Evolutionary conservation across 2,797 vertebrate species (phyloP), one percentile per base, ranked within the genome.

Genomic region (Mallotus villosus): DNA sequence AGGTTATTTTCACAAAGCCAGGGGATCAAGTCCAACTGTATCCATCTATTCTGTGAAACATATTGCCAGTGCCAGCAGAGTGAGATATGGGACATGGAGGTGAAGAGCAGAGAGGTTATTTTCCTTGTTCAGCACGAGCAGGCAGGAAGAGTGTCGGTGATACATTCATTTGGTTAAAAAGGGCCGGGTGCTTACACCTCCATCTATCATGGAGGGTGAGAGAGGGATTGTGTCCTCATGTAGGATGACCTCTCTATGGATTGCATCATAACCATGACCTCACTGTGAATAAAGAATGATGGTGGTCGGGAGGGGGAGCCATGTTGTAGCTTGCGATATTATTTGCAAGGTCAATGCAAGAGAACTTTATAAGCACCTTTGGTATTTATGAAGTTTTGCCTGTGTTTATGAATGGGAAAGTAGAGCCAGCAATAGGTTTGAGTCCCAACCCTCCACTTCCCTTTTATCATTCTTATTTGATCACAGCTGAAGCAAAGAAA

Each of bases 111-210:
- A 60, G 7, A 71, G 58, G 65, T 51, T 6, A 57, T 89, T 89
- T 79, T 58, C 84, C 78, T 81, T 82, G 57, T 85, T 90, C 86
- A 89, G 90, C 87, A 86, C 49, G 63, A 53, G 63, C 22, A 21
- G 37, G 57, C 66, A 62, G 32, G 14, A 41, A 60, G 14, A 73
- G 62, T 77, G 5, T 41, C 64, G 78, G 65, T 81, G 81, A 84
- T 65, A 79, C 80, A 74, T 83, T 71, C 67, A 85, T 90, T 88
- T 85, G 84, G 87, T 85, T 82, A 82, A 60, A 79, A 81, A 73
- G 24, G 61, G 74, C 79, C 74, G 67, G 71, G 82, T 82, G 75
- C 81, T 75, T 81, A 75, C 84, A 81, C 71, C n/a, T 81, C 77
- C 79, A 87, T 91, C 85, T 84, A 80, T 87, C 85, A 85, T 5